phyloP scores from a whole-genome alignment of 2,113 vertebrate species.

The Podocnemis expansa region DNA sequence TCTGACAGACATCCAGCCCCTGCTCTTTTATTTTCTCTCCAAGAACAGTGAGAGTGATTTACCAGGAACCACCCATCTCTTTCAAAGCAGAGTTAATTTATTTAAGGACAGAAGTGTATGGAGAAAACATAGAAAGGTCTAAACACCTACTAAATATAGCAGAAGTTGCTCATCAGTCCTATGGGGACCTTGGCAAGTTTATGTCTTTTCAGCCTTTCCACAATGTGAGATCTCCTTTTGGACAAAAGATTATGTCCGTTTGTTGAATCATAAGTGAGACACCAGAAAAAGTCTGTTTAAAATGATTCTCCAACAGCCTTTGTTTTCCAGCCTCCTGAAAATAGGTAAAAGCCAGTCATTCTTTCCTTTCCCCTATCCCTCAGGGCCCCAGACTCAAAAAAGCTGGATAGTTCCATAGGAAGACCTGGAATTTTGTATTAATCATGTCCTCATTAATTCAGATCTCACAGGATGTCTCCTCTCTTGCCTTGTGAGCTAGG shows the following conservation, averaged over 20 bases:
- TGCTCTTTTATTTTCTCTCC: neutral
- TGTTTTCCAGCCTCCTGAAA: neutral
- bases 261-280: neutral
- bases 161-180: neutral
- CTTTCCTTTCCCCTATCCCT: too few species aligned
- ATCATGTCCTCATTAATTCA: neutral
- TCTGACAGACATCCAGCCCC: neutral
- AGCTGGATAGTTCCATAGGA: neutral
- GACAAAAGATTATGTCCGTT: neutral
- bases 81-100: neutral
- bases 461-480: neutral
- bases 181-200: neutral
- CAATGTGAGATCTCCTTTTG: neutral
- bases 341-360: neutral
- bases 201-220: neutral
- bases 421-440: neutral
- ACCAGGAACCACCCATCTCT: neutral
- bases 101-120: neutral
- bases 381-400: neutral
- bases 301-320: neutral
- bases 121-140: neutral
- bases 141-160: neutral
- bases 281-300: neutral
- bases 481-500: neutral
- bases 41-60: neutral